A percentile compares a stretch with the other conserved stretches of the same genome.
Evolutionary conservation across 2,888 invertebrate genomes (phyloP).

Genomic region (Elegia similella): DNA sequence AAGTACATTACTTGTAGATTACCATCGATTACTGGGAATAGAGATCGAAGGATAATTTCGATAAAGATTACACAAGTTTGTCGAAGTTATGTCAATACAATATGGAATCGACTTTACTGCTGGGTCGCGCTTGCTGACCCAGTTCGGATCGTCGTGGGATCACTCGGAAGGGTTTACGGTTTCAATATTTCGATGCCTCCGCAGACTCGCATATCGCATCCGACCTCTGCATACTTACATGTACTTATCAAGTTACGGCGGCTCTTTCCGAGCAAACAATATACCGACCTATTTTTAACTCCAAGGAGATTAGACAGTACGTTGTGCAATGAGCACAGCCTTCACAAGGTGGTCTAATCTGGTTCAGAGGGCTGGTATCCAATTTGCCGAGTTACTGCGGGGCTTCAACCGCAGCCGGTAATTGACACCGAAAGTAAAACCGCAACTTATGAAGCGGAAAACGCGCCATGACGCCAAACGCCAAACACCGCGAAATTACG

Average conservation of each 20-base stretch:
- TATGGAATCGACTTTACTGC: slow-evolving; percentile 56
- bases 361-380: slow-evolving; percentile 68
- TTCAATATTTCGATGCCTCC: slow-evolving; percentile 67
- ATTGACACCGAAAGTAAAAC: slow-evolving; percentile 71
- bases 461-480: slow-evolving; percentile 45
- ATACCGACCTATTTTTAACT: slow-evolving; percentile 51
- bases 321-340: slow-evolving; percentile 59
- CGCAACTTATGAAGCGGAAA: slow-evolving; percentile 62
- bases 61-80: slow-evolving; percentile 3
- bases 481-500: slow-evolving; percentile 54
- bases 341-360: slow-evolving; percentile 68
- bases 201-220: slow-evolving; percentile 40
- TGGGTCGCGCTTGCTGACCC: slow-evolving; percentile 60
- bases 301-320: slow-evolving; percentile 43
- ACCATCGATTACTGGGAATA: background rate
- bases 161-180: slow-evolving; percentile 68
- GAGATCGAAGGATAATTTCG: background rate
- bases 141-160: slow-evolving; percentile 61
- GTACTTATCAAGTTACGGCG: slow-evolving; percentile 34
- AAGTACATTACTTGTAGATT: too few relatives aligned
- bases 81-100: slow-evolving; percentile 21
- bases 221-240: slow-evolving; percentile 37
- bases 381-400: slow-evolving; percentile 66
- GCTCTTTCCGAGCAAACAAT: slow-evolving; percentile 35
- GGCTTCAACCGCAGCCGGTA: slow-evolving; percentile 74